Evolutionary conservation across 2,888 invertebrate genomes (phyloP), one percentile per base, ranked within the genome.

Genomic region (Leptinotarsa tumamoca): DNA sequence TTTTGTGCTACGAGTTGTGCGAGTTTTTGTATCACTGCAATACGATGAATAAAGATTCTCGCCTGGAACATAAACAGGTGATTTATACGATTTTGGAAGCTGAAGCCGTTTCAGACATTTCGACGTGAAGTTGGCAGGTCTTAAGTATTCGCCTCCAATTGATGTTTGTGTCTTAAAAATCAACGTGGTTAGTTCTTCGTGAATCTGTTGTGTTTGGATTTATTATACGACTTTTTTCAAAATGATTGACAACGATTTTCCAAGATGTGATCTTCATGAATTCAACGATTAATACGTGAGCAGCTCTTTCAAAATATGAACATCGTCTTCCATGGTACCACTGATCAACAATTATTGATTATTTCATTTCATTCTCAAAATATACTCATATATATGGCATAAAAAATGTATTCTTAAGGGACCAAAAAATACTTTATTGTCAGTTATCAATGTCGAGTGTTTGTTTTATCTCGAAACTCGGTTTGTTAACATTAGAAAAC

Each of bases 1-100:
- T 92, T 87, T 89, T 93, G 86, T 92, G 92, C 85, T 93, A 93
- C 87, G 92, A 92, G 89, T 90, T 92, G 86, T 91, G 92, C 87
- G 92, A 92, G 86, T 89, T 92, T 86, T 90, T 92, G 72, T 84
- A 86, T 86, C 90, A 91, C 87, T 90, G 91, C 81, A 83, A 86
- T 88, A 88, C 87, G 72, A 83, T 81, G 85, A 83, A 81, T 75
- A 84, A 84, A 82, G 82, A 83, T 58, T 79, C 80, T 54, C 75
- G 68, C 56, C 52, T 71, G 67, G 79, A 85, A 73, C 82, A 82
- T 77, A 83, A 82, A 82, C 85, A 84, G 80, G 82, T 84, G 84
- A 84, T 87, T 83, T 87, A 87, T 83, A 87, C 87, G 58, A 85
- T 88, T 75, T 81, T 85, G 63, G 85, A 81, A 72, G 81, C 76